These are phyloP conservation scores for Tipula unca DNA, from an alignment of 2,888 invertebrate species.

Conservation along the genomic window DNA sequence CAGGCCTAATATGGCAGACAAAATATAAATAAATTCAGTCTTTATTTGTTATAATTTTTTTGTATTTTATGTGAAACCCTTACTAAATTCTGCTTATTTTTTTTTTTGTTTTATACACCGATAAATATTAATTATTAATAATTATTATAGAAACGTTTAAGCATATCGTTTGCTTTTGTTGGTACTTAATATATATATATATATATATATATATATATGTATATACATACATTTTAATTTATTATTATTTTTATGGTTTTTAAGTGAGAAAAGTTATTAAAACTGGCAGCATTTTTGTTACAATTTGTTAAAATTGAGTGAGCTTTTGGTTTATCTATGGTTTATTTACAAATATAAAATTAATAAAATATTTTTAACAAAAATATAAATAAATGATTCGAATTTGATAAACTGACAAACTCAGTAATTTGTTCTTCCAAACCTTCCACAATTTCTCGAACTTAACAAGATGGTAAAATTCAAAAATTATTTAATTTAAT, in stretches of 20 bases:
- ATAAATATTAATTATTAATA: neutral
- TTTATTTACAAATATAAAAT: too few species aligned
- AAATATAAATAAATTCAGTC: neutral
- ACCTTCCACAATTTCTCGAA: too few species aligned
- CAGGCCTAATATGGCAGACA: neutral
- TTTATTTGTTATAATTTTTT: neutral
- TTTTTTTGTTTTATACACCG: neutral
- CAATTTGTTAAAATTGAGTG: neutral
- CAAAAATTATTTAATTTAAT: too few species aligned
- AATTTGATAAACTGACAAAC: too few species aligned
- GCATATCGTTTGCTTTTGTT: neutral
- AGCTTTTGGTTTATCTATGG: neutral
- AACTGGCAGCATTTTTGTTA: neutral
- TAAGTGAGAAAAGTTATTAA: neutral
- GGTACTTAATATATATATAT: too few species aligned
- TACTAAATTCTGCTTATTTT: neutral
- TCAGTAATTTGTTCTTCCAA: too few species aligned
- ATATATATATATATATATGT: too few species aligned
- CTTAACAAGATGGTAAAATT: too few species aligned
- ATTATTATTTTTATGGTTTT: neutral
- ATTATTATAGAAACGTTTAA: neutral
- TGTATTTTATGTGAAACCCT: neutral
- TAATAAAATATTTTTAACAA: too few species aligned
- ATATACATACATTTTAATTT: neutral
- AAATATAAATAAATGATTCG: too few species aligned